phyloP scores from a whole-genome alignment of 2,888 invertebrate species.

The Gastracanthus pulcherrimus region DNA sequence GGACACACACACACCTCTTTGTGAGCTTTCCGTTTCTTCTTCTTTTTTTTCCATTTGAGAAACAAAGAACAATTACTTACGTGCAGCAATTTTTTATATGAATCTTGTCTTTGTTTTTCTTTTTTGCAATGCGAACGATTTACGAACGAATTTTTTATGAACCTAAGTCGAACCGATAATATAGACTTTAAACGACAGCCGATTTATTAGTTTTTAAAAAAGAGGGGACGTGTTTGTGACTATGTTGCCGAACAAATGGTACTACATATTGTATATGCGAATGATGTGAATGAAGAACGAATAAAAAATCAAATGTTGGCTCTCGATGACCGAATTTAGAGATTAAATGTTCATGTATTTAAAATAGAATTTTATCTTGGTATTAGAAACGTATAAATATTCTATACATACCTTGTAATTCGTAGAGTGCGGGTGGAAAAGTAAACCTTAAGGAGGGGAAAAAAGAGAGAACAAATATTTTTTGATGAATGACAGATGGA shows the following conservation, averaged over 20 bases:
- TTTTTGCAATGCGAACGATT: slow-evolving; percentile 16
- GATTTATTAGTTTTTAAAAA: slow-evolving; percentile 27
- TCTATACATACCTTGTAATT: slow-evolving; percentile 34
- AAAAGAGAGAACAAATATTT: slow-evolving; percentile 62
- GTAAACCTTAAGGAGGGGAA: slow-evolving; percentile 15
- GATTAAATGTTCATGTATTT: slow-evolving; percentile 49
- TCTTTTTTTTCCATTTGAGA: not conserved
- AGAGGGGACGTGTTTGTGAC: not conserved
- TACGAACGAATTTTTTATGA: slow-evolving; percentile 27
- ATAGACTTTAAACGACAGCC: slow-evolving; percentile 3
- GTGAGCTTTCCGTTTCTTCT: not conserved
- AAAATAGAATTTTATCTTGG: slow-evolving; percentile 55
- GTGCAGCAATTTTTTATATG: slow-evolving; percentile 34
- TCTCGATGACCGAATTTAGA: slow-evolving; percentile 55
- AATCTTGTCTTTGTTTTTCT: slow-evolving; percentile 13
- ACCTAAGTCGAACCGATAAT: slow-evolving; percentile 16
- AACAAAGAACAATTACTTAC: not conserved
- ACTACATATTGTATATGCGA: too few relatives aligned
- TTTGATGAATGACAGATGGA: slow-evolving; percentile 62
- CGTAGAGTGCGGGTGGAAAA: slow-evolving; percentile 9
- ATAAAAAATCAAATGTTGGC: slow-evolving; percentile 48
- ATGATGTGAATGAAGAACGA: slow-evolving; percentile 18
- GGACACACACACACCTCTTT: not conserved
- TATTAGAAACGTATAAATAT: slow-evolving; percentile 38
- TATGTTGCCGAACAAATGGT: slow-evolving; percentile 37